Base-by-base conservation (phyloP, 2,797 vertebrate species). In the Anabacerthia variegaticeps region DNA sequence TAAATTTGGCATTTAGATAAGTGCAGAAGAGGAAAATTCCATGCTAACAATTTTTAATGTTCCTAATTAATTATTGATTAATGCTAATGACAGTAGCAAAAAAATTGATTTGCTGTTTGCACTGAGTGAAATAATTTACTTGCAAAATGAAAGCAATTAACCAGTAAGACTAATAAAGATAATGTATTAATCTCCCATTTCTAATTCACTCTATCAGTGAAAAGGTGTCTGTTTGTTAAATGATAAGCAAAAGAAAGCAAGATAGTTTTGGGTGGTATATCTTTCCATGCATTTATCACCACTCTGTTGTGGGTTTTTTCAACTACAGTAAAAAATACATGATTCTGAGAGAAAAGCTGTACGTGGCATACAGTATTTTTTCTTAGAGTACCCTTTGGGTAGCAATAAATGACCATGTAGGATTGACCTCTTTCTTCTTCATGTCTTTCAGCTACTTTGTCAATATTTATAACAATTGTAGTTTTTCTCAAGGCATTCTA, bases 11-110 rank as follows among this genome's bases (percentile, higher is more conserved):
- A 59, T 93, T 93, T 92, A 95, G 75, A 44, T 58, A 54, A 63
- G 14, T 44, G 30, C 51, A 51, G 58, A 82, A 59, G 44, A 91
- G 75, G 89, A 89, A 89, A 88, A 89, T 26, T 78, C 26, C 54
- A 62, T 0, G 1, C 65, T 93, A 85, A 67, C 12, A 58, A 32
- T 74, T 89, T 94, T 92, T 78, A 95, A 88, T 89, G 84, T 90
- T 84, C 62, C 23, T 89, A 83, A 74, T 91, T 85, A 71, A 83
- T 94, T 92, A 94, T 77, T 94, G 79, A 95, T 92, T 91, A 85
- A 22, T 78, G 39, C 54, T 94, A 94, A 90, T 91, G 89, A 80
- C 75, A 89, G 30, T 63, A 89, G 77, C 37, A 74, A 91, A 92
- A 91, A 78, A 85, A 68, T 15, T 80, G 15, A 87, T 93, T 87